Percentiles rank a stretch among this genome's conserved stretches.
Evolutionary conservation across 2,888 invertebrate genomes (phyloP).

Genomic region (Conops quadrifasciatus): DNA sequence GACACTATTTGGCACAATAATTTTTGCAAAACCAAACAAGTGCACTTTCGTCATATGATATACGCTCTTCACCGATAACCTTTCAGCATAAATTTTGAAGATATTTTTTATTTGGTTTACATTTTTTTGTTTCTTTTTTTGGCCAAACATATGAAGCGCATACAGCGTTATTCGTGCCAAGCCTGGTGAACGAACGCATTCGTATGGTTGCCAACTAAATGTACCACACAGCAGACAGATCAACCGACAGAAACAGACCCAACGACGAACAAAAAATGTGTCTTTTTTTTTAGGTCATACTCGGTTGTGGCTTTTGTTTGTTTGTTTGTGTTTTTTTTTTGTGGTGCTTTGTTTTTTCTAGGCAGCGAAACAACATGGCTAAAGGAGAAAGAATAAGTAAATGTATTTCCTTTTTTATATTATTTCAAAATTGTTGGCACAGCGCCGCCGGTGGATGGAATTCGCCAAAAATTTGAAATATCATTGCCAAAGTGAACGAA

Average conservation of each 20-base stretch:
- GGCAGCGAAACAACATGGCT: background rate
- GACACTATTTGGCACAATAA: background rate
- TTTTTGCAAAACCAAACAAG: background rate
- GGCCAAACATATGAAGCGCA: background rate
- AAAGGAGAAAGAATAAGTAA: background rate
- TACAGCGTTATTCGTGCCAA: background rate
- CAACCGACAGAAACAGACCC: slow-evolving; percentile 25
- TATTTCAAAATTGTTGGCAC: background rate
- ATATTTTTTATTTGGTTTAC: background rate
- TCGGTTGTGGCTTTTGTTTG: slow-evolving; percentile 14
- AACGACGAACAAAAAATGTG: slow-evolving; percentile 24
- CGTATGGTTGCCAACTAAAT: slow-evolving; percentile 4
- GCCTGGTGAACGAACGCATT: background rate
- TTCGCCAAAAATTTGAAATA: slow-evolving; percentile 25
- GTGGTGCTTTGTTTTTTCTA: background rate
- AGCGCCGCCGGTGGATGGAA: background rate
- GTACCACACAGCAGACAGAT: slow-evolving; percentile 1
- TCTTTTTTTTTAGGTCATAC: background rate
- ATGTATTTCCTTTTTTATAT: background rate
- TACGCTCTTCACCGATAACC: slow-evolving; percentile 21
- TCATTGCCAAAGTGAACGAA: slow-evolving; percentile 21
- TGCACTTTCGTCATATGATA: slow-evolving; percentile 1
- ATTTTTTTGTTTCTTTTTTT: background rate
- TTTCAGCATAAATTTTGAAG: slow-evolving; percentile 31
- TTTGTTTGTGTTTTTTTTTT: too few relatives aligned